Base-by-base conservation (phyloP, 2,113 vertebrate genomes). In the Apaloderma vittatum region DNA sequence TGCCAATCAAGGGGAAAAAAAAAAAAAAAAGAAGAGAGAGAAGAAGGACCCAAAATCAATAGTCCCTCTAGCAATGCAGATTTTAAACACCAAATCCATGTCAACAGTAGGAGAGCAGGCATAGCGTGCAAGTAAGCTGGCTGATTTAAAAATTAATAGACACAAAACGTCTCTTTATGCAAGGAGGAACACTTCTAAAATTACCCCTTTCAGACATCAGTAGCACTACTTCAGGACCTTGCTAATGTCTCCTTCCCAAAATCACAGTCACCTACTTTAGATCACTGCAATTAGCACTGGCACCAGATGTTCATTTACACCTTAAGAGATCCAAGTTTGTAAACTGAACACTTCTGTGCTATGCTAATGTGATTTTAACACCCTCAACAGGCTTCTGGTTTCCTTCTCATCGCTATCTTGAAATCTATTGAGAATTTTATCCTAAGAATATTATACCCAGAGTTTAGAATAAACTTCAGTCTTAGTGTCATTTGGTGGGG, bases 281-380 rank as follows among this genome's bases (percentile, higher is more conserved):
- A 96, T 88, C 75, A 83, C 61, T 90, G 77, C 76, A 98, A 95
- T 97, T 97, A 97, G 34, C 95, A 86, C 70, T 4, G 7, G 67
- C 88, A 93, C 90, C 95, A 97, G 87, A 96, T 92, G 96, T 94
- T 98, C 96, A 92, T 97, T 98, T 94, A 95, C 93, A 97, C 88
- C 74, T 97, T 95, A 90, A 96, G 58, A 94, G 78, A 86, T 55
- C 11, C 54, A 61, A 70, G 66, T 96, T 94, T 65, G 90, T 86
- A 97, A 97, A 96, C 52, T 21, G 71, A 95, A 94, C 61, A 32
- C 66, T 86, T 26, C 24, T 34, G 15, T 83, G 49, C 81, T 92
- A 68, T 76, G 79, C 62, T 88, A 94, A 94, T 74, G 46, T 90
- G 40, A 77, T 91, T 97, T 97, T 93, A 96, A 91, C 90, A 97